A percentile compares a stretch with the other conserved stretches of the same genome.
These are phyloP conservation scores for Asteroscopus sphinx DNA, from an alignment of 2,888 invertebrate species.

Conservation along the genomic window DNA sequence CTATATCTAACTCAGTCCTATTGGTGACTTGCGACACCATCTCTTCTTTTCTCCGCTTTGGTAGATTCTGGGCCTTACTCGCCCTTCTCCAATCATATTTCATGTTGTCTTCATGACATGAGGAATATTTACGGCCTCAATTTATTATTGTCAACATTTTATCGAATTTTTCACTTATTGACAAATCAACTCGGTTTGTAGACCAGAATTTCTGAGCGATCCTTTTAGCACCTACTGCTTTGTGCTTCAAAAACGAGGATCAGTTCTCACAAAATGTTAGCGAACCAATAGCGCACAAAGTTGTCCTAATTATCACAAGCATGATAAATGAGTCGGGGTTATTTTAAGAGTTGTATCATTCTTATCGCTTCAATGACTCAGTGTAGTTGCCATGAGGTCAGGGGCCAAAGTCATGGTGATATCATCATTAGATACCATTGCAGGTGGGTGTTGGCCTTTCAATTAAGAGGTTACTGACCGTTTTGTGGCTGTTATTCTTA, in stretches of 20 bases:
- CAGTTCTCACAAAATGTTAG: constrained; percentile 24
- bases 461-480: constrained; percentile 65
- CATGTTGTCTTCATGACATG: constrained; percentile 37
- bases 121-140: constrained; percentile 23
- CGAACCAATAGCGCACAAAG: constrained; percentile 24
- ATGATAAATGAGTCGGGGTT: constrained; percentile 45
- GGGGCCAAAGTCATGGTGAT: constrained; percentile 62
- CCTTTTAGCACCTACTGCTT: constrained; percentile 25
- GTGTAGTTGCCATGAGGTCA: constrained; percentile 58
- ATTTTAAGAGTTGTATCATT: constrained; percentile 60
- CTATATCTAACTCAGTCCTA: too few species aligned
- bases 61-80: too few species aligned
- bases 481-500: constrained; percentile 20
- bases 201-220: constrained; percentile 9
- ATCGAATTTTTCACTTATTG: constrained; percentile 28
- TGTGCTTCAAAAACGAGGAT: constrained; percentile 7
- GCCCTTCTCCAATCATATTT: constrained; percentile 44
- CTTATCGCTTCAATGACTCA: constrained; percentile 63
- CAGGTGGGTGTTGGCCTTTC: constrained; percentile 59
- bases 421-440: constrained; percentile 61
- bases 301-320: constrained; percentile 46
- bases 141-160: constrained; percentile 30
- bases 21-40: too few species aligned
- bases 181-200: constrained; percentile 6
- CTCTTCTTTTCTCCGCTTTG: too few species aligned